A percentile compares a stretch with the other conserved stretches of the same genome.
phyloP scores from a whole-genome alignment of 2,888 invertebrate species.

The Scrobipalpa costella region DNA sequence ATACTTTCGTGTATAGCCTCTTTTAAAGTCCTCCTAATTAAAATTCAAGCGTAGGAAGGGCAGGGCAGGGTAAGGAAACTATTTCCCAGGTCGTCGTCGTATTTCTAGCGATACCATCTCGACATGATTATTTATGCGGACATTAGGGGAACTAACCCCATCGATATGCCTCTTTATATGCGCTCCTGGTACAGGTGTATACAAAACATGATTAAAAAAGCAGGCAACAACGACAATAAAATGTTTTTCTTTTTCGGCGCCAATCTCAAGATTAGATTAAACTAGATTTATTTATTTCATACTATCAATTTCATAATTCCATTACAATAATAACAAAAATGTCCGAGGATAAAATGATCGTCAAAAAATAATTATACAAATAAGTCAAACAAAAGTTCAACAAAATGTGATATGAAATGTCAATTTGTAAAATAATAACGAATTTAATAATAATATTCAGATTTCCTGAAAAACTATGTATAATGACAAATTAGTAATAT shows the following conservation, averaged over 20 bases:
- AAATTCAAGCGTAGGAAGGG: constrained; percentile 53
- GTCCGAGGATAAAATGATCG: no score
- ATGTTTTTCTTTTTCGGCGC: background rate
- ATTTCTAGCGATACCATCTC: constrained; percentile 77
- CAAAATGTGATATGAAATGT: no score
- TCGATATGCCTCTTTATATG: constrained; percentile 75
- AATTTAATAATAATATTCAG: no score
- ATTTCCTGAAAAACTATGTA: no score
- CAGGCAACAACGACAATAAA: background rate
- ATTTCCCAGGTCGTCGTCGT: constrained; percentile 69
- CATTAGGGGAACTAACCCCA: constrained; percentile 74
- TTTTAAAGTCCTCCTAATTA: constrained; percentile 61
- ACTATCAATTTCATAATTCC: no score
- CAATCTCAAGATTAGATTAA: no score
- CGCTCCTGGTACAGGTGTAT: constrained; percentile 50
- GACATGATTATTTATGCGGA: constrained; percentile 78
- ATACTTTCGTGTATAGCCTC: background rate
- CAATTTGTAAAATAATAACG: no score
- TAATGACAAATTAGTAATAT: no score
- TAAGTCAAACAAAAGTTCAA: no score
- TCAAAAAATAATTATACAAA: no score
- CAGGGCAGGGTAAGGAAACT: constrained; percentile 55
- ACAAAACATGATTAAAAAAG: constrained; percentile 40
- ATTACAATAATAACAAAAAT: no score
- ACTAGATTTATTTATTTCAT: no score